Evolutionary conservation across 2,888 invertebrate genomes (phyloP).

Genomic region (Galerucella pusilla): DNA sequence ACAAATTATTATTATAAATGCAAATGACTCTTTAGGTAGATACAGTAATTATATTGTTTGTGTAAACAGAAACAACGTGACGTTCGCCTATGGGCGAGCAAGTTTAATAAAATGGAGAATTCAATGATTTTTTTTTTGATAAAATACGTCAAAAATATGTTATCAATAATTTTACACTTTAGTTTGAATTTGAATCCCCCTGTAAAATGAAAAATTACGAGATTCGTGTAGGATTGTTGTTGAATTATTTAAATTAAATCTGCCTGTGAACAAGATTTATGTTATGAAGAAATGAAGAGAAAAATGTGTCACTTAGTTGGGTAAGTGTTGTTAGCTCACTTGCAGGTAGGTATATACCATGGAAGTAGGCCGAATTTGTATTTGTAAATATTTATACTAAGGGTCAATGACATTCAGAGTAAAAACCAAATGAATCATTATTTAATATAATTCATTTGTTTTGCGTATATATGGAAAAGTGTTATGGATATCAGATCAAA

Average conservation of each 20-base stretch:
- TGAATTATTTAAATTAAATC: conserved; percentile 19
- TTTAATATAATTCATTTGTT: neutral
- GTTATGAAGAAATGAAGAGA: too few species aligned
- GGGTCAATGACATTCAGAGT: conserved; percentile 6
- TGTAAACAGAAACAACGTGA: conserved; percentile 3
- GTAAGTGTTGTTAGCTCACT: conserved; percentile 18
- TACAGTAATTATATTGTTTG: conserved; percentile 18
- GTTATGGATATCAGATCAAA: neutral
- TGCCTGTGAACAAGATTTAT: conserved; percentile 17
- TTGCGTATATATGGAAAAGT: neutral
- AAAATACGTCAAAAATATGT: neutral
- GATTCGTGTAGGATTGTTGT: conserved; percentile 12
- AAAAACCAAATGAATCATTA: neutral
- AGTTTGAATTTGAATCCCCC: neutral
- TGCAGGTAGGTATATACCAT: conserved; percentile 5
- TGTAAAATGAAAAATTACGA: conserved; percentile 16
- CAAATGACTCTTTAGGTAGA: conserved; percentile 24
- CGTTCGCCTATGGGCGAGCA: neutral
- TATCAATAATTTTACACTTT: too few species aligned
- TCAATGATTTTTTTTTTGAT: neutral
- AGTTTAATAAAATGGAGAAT: neutral
- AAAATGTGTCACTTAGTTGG: conserved; percentile 13
- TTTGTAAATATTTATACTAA: conserved; percentile 21
- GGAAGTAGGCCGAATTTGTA: conserved; percentile 18
- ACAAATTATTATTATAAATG: conserved; percentile 30